These are phyloP conservation scores for Oryzias sinensis DNA, from an alignment of 2,797 vertebrate species.

Conservation along the genomic window DNA sequence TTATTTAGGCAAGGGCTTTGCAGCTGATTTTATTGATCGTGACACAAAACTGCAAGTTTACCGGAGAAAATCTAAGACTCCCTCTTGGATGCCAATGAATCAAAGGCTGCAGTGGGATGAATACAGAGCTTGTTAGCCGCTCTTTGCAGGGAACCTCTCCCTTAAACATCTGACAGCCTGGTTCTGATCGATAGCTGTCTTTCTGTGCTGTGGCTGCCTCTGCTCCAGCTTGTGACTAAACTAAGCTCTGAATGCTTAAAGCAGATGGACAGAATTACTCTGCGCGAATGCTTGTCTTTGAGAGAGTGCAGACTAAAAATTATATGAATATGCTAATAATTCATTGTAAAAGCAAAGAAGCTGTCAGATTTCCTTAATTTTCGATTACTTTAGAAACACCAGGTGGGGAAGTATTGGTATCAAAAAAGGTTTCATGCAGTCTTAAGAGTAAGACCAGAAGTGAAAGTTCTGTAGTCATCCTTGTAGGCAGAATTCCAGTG, in stretches of 20 bases:
- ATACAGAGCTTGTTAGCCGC: conserved; percentile 63
- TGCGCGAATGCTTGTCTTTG: conserved; percentile 42
- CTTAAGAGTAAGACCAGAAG: no score
- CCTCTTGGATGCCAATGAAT: conserved; percentile 61
- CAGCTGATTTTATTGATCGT: conserved; percentile 70
- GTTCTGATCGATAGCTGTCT: conserved; percentile 76
- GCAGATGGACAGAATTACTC: conserved; percentile 62
- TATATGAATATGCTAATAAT: conserved; percentile 35
- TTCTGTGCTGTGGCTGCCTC: conserved; percentile 36
- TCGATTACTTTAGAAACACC: conserved; percentile 23
- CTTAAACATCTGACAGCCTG: conserved; percentile 61
- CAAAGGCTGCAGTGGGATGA: conserved; percentile 59
- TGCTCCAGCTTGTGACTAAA: conserved; percentile 43
- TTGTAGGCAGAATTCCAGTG: no score
- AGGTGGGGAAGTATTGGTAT: no score
- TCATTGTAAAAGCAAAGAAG: conserved; percentile 37
- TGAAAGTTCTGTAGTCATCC: no score
- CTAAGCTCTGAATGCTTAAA: conserved; percentile 47
- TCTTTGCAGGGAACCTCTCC: conserved; percentile 63
- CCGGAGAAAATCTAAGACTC: conserved; percentile 50
- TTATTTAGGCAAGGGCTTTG: conserved; percentile 34
- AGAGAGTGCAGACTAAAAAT: conserved; percentile 43
- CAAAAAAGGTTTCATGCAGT: no score
- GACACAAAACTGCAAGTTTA: conserved; percentile 72
- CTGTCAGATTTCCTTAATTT: conserved; percentile 34